Percentiles rank a stretch among this genome's conserved stretches.
Evolutionary conservation across 2,113 vertebrate species (phyloP).

Genomic region (Cyprinus carpio): DNA sequence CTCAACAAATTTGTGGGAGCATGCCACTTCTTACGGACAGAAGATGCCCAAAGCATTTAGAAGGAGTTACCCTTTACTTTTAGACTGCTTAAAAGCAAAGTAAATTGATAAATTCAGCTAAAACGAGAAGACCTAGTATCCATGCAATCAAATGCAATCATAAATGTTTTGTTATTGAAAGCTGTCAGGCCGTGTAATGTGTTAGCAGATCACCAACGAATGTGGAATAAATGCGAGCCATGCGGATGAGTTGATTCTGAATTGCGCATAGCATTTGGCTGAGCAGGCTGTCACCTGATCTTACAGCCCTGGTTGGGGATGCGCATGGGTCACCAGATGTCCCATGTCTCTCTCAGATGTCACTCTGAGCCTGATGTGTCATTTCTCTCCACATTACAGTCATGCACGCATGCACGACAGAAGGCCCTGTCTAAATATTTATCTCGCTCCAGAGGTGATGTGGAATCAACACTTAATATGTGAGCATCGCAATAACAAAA

Average conservation of each 20-base stretch:
- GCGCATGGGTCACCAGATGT: constrained; percentile 51
- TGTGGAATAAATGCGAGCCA: constrained; percentile 11
- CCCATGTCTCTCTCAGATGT: constrained; percentile 47
- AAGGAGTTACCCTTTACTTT: not conserved
- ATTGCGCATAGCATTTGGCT: constrained; percentile 33
- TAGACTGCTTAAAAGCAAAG: not conserved
- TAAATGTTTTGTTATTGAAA: constrained; percentile 35
- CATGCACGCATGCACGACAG: constrained; percentile 41
- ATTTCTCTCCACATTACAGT: constrained; percentile 31
- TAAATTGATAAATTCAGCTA: too few species aligned
- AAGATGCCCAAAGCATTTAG: not conserved
- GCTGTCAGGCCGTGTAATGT: constrained; percentile 29
- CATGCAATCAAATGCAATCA: not conserved
- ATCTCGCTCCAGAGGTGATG: constrained; percentile 47
- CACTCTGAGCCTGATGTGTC: constrained; percentile 39
- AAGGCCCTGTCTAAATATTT: constrained; percentile 60
- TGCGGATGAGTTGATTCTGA: constrained; percentile 20
- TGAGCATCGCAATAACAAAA: constrained; percentile 38
- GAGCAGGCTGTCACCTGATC: constrained; percentile 44
- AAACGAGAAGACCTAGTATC: not conserved
- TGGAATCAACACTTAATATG: constrained; percentile 53
- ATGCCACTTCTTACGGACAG: not conserved
- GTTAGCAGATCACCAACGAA: constrained; percentile 34
- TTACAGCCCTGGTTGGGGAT: constrained; percentile 19
- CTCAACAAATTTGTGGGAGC: not conserved